A percentile compares a stretch with the other conserved stretches of the same genome.
phyloP scores from a whole-genome alignment of 2,113 vertebrate genomes.

The Miniopterus natalensis region DNA sequence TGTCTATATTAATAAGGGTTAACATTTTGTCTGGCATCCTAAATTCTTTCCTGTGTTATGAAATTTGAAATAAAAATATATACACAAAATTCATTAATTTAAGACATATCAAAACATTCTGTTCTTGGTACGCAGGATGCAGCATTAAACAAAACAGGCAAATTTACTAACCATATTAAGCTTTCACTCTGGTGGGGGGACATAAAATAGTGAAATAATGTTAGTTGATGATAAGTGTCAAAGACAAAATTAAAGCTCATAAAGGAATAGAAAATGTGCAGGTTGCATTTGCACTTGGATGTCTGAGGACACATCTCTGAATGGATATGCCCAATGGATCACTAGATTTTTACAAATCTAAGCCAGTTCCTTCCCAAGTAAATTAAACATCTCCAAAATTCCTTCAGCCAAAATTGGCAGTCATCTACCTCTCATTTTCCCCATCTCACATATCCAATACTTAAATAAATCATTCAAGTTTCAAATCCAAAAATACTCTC shows the following conservation, averaged over 20 bases:
- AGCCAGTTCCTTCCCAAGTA: not conserved
- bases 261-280: not conserved
- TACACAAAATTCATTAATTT: not conserved
- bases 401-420: not conserved
- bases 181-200: not conserved
- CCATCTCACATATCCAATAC: not conserved
- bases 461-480: not conserved
- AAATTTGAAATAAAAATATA: not conserved
- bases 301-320: not conserved
- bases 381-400: not conserved
- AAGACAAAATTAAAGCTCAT: not conserved
- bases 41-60: not conserved
- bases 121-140: not conserved
- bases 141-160: not conserved
- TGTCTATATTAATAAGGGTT: not conserved
- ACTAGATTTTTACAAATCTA: not conserved
- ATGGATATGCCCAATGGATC: not conserved
- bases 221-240: not conserved
- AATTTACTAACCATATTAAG: not conserved
- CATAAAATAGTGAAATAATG: not conserved
- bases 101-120: not conserved
- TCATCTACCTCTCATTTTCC: not conserved
- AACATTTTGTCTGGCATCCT: not conserved
- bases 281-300: not conserved
- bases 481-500: not conserved